phyloP scores from a whole-genome alignment of 2,888 invertebrate species.

The Tineola bisselliella region DNA sequence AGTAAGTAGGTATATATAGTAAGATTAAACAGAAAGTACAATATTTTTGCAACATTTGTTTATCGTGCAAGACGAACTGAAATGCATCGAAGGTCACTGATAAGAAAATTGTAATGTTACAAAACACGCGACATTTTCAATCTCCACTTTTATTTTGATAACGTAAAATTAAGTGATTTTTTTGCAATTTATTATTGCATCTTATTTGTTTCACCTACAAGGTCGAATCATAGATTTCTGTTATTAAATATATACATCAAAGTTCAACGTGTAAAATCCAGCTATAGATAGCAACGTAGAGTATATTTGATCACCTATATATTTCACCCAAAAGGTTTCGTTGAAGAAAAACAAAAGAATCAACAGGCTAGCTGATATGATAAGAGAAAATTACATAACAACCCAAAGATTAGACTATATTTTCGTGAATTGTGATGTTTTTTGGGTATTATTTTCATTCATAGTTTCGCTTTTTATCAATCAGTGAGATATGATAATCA shows the following conservation, averaged over 20 bases:
- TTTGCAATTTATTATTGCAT: neutral
- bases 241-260: too few relatives aligned
- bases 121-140: conserved; percentile 19
- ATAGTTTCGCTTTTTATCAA: neutral
- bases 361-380: neutral
- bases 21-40: neutral
- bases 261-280: too few relatives aligned
- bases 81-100: conserved; percentile 49
- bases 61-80: conserved; percentile 11
- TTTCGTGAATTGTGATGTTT: neutral
- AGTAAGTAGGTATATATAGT: too few relatives aligned
- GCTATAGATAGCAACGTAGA: neutral
- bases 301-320: neutral
- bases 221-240: too few relatives aligned
- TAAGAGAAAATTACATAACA: neutral
- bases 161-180: neutral
- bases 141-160: conserved; percentile 3
- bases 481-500: too few relatives aligned
- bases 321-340: neutral
- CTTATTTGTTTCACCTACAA: too few relatives aligned
- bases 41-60: conserved; percentile 7
- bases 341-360: neutral
- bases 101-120: conserved; percentile 55
- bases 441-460: neutral
- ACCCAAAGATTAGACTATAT: neutral